Conservation (phyloP, 2,113 vertebrate genomes). For the Calidris pygmaea region DNA sequence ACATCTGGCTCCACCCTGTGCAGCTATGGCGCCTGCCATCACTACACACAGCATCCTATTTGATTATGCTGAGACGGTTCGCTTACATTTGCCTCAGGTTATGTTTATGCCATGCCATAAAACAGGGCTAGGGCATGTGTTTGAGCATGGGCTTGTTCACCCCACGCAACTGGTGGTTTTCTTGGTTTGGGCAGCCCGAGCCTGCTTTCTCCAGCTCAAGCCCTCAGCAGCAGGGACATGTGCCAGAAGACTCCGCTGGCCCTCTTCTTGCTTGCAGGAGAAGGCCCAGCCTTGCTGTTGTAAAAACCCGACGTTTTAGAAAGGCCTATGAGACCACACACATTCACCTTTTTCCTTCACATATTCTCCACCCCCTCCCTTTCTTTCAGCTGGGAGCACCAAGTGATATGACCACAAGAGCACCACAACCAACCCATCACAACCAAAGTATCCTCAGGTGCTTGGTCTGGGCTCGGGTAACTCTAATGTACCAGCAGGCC, state of each 20-base stretch:
- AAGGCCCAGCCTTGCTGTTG: not conserved
- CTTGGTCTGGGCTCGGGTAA: not conserved
- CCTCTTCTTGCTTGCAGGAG: accelerated
- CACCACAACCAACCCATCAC: not conserved
- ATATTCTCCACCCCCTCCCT: not conserved
- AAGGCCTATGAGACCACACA: not conserved
- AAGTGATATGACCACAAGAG: no score
- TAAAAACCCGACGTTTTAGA: not conserved
- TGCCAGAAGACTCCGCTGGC: not conserved
- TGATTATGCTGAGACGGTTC: not conserved
- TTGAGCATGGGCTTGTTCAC: not conserved
- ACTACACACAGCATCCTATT: not conserved
- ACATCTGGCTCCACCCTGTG: not conserved
- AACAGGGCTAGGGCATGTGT: not conserved
- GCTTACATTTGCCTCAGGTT: not conserved
- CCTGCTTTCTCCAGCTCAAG: not conserved
- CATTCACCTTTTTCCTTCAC: not conserved
- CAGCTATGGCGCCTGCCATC: not conserved
- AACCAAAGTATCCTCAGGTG: not conserved
- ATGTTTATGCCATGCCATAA: not conserved
- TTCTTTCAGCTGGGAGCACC: not conserved
- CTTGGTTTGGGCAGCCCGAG: not conserved
- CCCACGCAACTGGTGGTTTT: accelerated
- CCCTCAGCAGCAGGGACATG: accelerated
- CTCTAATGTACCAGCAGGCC: no score